Evolutionary conservation across 2,797 vertebrate genomes (phyloP), one percentile per base, ranked within the genome.

Genomic region (Sebastes baramenuke): DNA sequence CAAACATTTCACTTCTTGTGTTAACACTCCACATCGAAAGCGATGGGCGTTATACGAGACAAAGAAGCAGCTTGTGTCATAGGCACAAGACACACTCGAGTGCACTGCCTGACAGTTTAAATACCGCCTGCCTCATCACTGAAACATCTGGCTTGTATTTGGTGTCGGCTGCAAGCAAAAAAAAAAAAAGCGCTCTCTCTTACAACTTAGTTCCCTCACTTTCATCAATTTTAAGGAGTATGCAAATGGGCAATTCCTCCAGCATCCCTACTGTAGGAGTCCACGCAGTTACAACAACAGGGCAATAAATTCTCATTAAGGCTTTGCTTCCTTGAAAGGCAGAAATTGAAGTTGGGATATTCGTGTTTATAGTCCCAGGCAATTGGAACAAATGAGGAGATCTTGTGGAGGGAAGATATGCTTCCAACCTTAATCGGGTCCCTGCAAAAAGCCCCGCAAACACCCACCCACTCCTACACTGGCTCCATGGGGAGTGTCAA

Each of bases 251-350:
- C 75, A 67, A 72, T 83, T 90, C 82, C 79, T 82, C 79, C 58
- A 55, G 85, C 83, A 65, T 86, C 87, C 79, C 75, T 66, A 54
- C n/a, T 54, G 49, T 54, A 42, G 76, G 85, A 90, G 89, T 88
- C 86, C 78, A 70, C 84, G 59, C 2, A 6, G 83, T 87, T 85
- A 72, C 55, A 85, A 84, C 81, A 89, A 88, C 88, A 71, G 70
- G 82, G 84, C 78, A 81, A 95, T 96, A 94, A 78, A 94, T 95
- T 93, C 88, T 94, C 91, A 95, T 95, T 94, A 95, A 79, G 84
- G 64, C 84, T 78, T 80, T 88, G 59, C 75, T 86, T 84, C 84
- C 85, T 80, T 85, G 75, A 90, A 88, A 92, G 75, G 79, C 65
- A 85, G 77, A 83, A 92, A 90, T 58, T 88, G 77, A 87, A 87